Evolutionary conservation across 2,888 invertebrate genomes (phyloP).

Genomic region (Nomada hirtipes): DNA sequence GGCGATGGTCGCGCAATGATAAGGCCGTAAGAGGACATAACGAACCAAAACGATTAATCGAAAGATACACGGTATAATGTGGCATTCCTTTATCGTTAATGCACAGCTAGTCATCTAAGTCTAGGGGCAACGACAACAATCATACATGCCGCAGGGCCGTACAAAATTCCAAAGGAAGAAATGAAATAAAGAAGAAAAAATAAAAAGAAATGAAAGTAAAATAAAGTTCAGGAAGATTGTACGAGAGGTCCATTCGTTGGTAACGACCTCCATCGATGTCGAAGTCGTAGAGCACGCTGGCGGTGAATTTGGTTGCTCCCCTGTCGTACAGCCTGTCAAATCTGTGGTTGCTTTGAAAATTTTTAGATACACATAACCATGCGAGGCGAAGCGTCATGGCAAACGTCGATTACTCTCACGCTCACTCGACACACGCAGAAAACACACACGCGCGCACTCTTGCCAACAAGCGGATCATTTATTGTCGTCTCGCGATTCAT

Average conservation of each 20-base stretch:
- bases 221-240: constrained; percentile 37
- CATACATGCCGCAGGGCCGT: constrained; percentile 83
- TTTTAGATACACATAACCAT: constrained; percentile 83
- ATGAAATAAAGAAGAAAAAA: constrained; percentile 7
- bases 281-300: neutral
- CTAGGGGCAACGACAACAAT: constrained; percentile 83
- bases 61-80: constrained; percentile 68
- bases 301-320: neutral
- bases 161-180: constrained; percentile 57
- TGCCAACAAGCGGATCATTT: constrained; percentile 66
- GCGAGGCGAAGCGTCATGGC: constrained; percentile 84
- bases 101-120: constrained; percentile 83
- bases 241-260: constrained; percentile 20
- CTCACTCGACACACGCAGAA: constrained; percentile 74
- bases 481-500: constrained; percentile 58
- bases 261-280: constrained; percentile 11
- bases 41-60: constrained; percentile 69
- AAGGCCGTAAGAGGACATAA: constrained; percentile 65
- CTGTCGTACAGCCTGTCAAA: constrained; percentile 33
- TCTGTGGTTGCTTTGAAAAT: constrained; percentile 69
- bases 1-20: constrained; percentile 62
- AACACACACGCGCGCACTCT: constrained; percentile 69
- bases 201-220: constrained; percentile 12
- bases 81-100: constrained; percentile 84
- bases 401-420: constrained; percentile 82